These are phyloP conservation scores for Diarsia rubi DNA, from an alignment of 2,888 invertebrate genomes.

Conservation along the genomic window DNA sequence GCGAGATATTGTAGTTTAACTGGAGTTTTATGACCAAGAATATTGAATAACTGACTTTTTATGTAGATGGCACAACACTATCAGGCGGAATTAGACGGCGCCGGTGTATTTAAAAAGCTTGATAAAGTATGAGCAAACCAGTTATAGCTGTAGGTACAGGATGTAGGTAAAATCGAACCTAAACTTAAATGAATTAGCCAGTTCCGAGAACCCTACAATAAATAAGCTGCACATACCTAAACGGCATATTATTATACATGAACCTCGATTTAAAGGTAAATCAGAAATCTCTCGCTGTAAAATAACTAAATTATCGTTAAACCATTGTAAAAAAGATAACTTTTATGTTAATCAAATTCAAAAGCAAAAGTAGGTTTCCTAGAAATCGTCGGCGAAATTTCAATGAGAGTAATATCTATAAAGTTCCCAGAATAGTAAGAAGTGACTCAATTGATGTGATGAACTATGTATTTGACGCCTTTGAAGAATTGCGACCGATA, in stretches of 20 bases:
- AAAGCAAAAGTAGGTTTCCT: constrained; percentile 25
- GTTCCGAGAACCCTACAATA: constrained; percentile 8
- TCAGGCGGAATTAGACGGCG: no score
- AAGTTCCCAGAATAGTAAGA: constrained; percentile 49
- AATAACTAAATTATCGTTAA: constrained; percentile 12
- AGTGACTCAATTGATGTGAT: constrained; percentile 26
- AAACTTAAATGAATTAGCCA: constrained; percentile 7
- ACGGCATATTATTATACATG: constrained; percentile 15
- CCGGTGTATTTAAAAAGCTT: not conserved
- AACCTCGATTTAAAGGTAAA: constrained; percentile 17
- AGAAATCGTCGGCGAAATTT: constrained; percentile 51
- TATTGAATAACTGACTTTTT: not conserved
- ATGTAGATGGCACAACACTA: not conserved
- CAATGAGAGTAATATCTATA: constrained; percentile 52
- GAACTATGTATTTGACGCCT: constrained; percentile 19
- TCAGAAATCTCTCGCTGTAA: constrained; percentile 18
- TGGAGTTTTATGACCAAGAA: not conserved
- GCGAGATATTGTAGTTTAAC: constrained; percentile 1
- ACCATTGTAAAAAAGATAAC: constrained; percentile 18
- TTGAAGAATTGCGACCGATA: constrained; percentile 49
- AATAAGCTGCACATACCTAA: constrained; percentile 2
- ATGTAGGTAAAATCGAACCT: constrained; percentile 21
- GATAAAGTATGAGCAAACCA: not conserved
- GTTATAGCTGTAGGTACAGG: not conserved
- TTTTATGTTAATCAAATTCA: constrained; percentile 9